A percentile compares a stretch with the other conserved stretches of the same genome.
These are phyloP conservation scores for Philereme vetulata DNA, from an alignment of 2,888 invertebrate species.

Conservation along the genomic window DNA sequence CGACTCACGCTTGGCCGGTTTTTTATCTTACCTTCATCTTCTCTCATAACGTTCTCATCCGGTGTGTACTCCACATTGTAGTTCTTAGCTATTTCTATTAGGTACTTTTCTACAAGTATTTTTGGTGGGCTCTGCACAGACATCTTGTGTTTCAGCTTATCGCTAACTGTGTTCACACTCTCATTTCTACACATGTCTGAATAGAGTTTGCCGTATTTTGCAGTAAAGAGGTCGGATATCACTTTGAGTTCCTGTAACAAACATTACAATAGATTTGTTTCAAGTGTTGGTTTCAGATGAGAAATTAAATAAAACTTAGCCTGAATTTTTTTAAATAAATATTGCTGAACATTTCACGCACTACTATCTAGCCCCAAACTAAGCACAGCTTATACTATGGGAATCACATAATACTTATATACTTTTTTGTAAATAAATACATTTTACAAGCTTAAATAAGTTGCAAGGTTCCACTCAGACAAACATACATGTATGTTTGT, in stretches of 20 bases:
- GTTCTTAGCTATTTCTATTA: conserved; percentile 98
- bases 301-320: no score
- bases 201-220: conserved; percentile 97
- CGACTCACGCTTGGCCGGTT: no score
- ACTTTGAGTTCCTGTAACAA: conserved; percentile 86
- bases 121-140: conserved; percentile 98
- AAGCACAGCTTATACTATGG: no score
- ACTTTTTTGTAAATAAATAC: no score
- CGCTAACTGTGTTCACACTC: conserved; percentile 91
- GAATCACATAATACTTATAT: no score
- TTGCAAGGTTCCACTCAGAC: no score
- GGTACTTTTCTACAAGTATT: conserved; percentile 94
- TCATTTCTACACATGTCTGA: conserved; percentile 94
- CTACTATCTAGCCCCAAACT: no score
- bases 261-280: neutral
- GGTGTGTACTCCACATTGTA: conserved; percentile 98
- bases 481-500: no score
- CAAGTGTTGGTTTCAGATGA: no score
- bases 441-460: no score
- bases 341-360: no score
- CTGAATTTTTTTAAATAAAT: no score
- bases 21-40: conserved; percentile 81
- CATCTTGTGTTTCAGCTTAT: conserved; percentile 96
- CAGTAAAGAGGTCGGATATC: conserved; percentile 93
- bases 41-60: conserved; percentile 95